Conservation (phyloP, 1,140 invertebrate species). For the Arion vulgaris region DNA sequence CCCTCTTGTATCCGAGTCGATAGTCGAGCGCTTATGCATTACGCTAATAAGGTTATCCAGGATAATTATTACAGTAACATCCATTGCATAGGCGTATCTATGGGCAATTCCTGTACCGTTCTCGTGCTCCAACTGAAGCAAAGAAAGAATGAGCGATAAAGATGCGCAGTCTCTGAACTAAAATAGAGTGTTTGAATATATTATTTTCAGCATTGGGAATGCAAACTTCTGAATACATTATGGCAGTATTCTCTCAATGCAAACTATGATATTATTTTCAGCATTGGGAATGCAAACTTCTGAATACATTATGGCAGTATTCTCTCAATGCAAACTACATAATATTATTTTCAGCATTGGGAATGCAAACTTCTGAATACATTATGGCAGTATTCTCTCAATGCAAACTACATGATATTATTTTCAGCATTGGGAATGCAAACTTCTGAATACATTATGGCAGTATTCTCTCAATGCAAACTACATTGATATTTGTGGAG, state of each 20-base stretch:
- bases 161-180: too few species aligned
- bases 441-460: slow-evolving; percentile 80
- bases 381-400: slow-evolving; percentile 82
- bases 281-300: slow-evolving; percentile 82
- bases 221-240: slow-evolving; percentile 81
- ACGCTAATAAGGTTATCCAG: too few species aligned
- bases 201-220: slow-evolving; percentile 78
- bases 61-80: too few species aligned
- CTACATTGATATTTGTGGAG: slow-evolving; percentile 81
- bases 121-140: too few species aligned
- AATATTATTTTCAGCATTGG: slow-evolving; percentile 77
- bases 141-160: too few species aligned
- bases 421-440: slow-evolving; percentile 80
- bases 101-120: too few species aligned
- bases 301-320: slow-evolving; percentile 82
- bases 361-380: slow-evolving; percentile 82
- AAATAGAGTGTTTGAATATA: too few species aligned
- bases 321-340: slow-evolving; percentile 84
- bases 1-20: too few species aligned
- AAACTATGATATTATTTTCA: slow-evolving; percentile 79
- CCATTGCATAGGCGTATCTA: too few species aligned
- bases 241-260: slow-evolving; percentile 84
- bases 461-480: slow-evolving; percentile 84
- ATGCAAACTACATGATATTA: slow-evolving; percentile 83
- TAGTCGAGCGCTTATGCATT: too few species aligned